Base-by-base conservation (phyloP, 2,797 vertebrate species). In the Leptodactylus fallax region DNA sequence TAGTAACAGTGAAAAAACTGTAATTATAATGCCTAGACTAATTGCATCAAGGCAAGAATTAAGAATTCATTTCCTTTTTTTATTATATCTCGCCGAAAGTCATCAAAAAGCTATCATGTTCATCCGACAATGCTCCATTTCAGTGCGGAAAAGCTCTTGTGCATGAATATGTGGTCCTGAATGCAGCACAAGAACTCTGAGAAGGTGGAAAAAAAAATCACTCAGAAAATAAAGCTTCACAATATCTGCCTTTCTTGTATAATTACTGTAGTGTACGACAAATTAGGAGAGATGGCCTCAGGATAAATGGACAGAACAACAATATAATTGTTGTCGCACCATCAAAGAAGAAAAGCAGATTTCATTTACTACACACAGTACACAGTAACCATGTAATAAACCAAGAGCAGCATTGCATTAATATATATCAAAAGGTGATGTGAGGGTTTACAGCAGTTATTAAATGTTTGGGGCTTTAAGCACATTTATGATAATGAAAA, bases 11-110 rank as follows among this genome's bases (percentile, higher is more conserved):
- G 85, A 87, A 87, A 89, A 86, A 82, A 79, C 88, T 86, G 85
- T 89, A 89, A 87, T 89, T 89, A 89, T 86, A 87, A 87, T 89
- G 85, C 85, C 80, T 86, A 89, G 65, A 89, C 88, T 86, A 89
- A 89, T 89, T 89, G 88, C 74, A 83, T 89, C 85, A 86, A 89
- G 80, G 53, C 80, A 86, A 83, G 79, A 87, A 89, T 89, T 86
- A 89, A 89, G 80, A 89, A 86, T 86, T 87, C 36, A 89, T 89
- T 87, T 86, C 72, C 71, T 83, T 83, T 83, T 87, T 87, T 69
- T 83, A 83, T 87, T 86, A 89, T 83, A 89, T 79, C 85, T 87
- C 55, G 6, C 56, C 72, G 76, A 86, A 79, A 83, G 79, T 89
- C 85, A 89, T 89, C 88, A 87, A 87, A 89, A 86, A 89, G 80